A percentile compares a stretch with the other conserved stretches of the same genome.
Conservation (phyloP, 2,888 invertebrate genomes). For the Drosophila picticornis region DNA sequence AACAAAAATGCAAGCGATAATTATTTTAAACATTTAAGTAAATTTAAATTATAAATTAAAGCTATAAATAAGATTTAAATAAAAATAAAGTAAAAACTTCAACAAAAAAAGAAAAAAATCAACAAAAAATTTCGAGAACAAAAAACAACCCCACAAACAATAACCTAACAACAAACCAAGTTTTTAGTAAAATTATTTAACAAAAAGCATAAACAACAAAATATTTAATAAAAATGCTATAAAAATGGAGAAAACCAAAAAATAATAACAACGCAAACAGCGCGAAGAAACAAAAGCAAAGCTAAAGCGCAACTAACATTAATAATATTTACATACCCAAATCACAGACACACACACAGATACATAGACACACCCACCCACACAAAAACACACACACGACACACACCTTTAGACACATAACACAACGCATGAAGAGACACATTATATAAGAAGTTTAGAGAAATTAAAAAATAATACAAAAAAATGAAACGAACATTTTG, state of each 20-base stretch:
- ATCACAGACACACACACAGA: constrained; percentile 20
- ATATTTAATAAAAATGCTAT: constrained; percentile 57
- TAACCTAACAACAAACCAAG: constrained; percentile 53
- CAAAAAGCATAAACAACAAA: constrained; percentile 27
- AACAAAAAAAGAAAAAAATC: constrained; percentile 61
- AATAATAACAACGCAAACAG: constrained; percentile 51
- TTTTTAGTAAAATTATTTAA: constrained; percentile 52
- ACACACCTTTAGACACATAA: constrained; percentile 32
- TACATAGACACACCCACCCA: constrained; percentile 38
- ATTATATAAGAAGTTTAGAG: constrained; percentile 82
- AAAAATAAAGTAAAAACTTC: constrained; percentile 78
- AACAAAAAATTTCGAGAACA: constrained; percentile 53
- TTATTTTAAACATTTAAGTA: constrained; percentile 85
- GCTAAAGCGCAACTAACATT: constrained; percentile 66
- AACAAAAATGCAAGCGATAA: constrained; percentile 83
- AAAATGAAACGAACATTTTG: constrained; percentile 57
- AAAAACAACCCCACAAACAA: constrained; percentile 50
- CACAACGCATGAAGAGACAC: constrained; percentile 77
- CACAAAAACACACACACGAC: constrained; percentile 35
- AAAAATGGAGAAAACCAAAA: constrained; percentile 38
- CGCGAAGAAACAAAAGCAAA: constrained; percentile 63
- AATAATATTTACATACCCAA: constrained; percentile 45
- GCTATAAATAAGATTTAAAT: constrained; percentile 83
- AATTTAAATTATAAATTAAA: constrained; percentile 85
- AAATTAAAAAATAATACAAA: constrained; percentile 65